phyloP scores from a whole-genome alignment of 2,888 invertebrate genomes.

The Coleophora deauratella region DNA sequence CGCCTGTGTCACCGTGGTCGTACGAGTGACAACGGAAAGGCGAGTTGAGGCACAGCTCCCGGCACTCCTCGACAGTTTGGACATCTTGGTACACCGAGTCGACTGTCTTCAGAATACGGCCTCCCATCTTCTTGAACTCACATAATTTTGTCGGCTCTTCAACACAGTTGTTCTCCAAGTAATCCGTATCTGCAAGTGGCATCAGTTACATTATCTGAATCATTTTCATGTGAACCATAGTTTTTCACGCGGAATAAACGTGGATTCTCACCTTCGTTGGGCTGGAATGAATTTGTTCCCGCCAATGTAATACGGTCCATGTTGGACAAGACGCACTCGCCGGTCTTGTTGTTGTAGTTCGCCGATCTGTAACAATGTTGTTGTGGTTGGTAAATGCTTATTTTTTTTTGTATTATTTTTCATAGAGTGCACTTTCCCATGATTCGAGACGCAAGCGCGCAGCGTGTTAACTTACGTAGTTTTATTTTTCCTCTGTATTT shows the following conservation, averaged over 20 bases:
- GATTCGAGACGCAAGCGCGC: slow-evolving; percentile 10
- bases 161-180: slow-evolving; percentile 94
- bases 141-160: slow-evolving; percentile 95
- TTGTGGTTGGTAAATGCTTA: slow-evolving; percentile 34
- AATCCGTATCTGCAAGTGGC: slow-evolving; percentile 75
- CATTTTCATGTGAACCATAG: not conserved
- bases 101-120: slow-evolving; percentile 93
- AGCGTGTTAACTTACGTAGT: no score
- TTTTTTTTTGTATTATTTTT: slow-evolving; percentile 38
- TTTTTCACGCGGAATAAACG: no score
- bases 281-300: slow-evolving; percentile 84
- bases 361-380: slow-evolving; percentile 82
- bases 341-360: slow-evolving; percentile 89
- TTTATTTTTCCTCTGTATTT: slow-evolving; percentile 9
- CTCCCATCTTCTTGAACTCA: slow-evolving; percentile 92
- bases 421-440: slow-evolving; percentile 59
- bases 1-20: slow-evolving; percentile 94
- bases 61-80: slow-evolving; percentile 88
- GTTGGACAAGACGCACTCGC: slow-evolving; percentile 89
- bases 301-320: slow-evolving; percentile 94
- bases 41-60: slow-evolving; percentile 90
- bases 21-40: slow-evolving; percentile 94
- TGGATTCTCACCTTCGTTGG: slow-evolving; percentile 69
- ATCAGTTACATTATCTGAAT: not conserved
- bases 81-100: slow-evolving; percentile 95